phyloP scores from a whole-genome alignment of 2,888 invertebrate genomes.

The Caenorhabditis zanzibari region DNA sequence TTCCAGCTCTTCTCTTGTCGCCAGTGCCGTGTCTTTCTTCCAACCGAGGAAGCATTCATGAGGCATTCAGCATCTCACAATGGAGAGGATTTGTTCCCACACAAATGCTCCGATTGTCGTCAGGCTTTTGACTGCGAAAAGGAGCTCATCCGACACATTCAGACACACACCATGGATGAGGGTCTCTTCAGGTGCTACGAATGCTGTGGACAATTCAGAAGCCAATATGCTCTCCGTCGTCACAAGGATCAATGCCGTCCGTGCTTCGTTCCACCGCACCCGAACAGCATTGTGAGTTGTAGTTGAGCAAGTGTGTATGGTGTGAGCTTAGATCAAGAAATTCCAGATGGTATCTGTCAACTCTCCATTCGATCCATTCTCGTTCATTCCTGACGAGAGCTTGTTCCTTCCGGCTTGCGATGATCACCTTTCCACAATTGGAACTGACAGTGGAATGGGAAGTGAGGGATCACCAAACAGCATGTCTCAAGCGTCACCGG shows the following conservation, averaged over 20 bases:
- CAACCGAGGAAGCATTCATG: constrained; percentile 78
- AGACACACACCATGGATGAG: constrained; percentile 72
- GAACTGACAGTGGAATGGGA: constrained; percentile 71
- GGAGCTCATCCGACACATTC: constrained; percentile 74
- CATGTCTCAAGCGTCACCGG: constrained; percentile 67
- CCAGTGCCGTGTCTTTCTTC: constrained; percentile 81
- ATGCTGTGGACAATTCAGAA: constrained; percentile 76
- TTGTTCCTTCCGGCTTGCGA: constrained; percentile 60
- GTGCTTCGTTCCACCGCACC: constrained; percentile 74
- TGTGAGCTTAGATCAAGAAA: constrained; percentile 25
- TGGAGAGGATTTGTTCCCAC: constrained; percentile 75
- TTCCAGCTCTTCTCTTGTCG: constrained; percentile 80
- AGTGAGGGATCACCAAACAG: constrained; percentile 70
- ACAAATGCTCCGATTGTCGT: constrained; percentile 68
- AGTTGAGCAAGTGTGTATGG: too few relatives aligned
- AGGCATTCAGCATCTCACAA: constrained; percentile 82
- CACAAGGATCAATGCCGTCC: constrained; percentile 80
- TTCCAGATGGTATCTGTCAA: constrained; percentile 72
- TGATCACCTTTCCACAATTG: constrained; percentile 38
- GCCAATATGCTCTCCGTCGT: constrained; percentile 79
- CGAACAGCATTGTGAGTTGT: constrained; percentile 66
- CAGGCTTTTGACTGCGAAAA: constrained; percentile 76
- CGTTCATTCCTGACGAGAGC: constrained; percentile 72
- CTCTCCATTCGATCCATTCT: constrained; percentile 73
- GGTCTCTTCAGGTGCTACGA: constrained; percentile 78